Evolutionary conservation across 2,888 invertebrate genomes (phyloP).

Genomic region (Mythimna loreyi): DNA sequence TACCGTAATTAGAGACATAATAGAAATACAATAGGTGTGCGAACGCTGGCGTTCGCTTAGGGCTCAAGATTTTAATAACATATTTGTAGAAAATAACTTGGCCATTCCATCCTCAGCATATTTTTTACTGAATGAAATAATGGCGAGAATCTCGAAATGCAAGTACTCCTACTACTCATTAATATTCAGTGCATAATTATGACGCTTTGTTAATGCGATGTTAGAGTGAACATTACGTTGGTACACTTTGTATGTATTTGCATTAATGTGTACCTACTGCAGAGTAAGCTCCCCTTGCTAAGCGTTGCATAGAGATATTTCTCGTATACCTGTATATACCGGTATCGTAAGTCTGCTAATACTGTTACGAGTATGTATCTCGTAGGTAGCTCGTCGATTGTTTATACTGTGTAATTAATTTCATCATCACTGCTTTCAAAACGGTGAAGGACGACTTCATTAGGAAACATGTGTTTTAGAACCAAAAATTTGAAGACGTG

Average conservation of each 20-base stretch:
- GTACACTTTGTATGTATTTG: slow-evolving; percentile 18
- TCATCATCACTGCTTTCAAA: no score
- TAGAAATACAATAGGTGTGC: no score
- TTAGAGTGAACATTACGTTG: slow-evolving; percentile 27
- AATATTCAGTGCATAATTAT: slow-evolving; percentile 20
- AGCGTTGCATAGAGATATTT: slow-evolving; percentile 1
- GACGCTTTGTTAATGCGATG: slow-evolving; percentile 2
- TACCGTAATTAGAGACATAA: no score
- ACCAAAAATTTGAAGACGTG: no score
- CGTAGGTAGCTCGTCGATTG: no score
- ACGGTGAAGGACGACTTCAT: no score
- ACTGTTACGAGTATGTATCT: neutral
- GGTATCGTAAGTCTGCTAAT: neutral
- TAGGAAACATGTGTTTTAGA: no score
- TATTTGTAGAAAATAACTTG: no score
- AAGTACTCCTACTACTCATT: neutral
- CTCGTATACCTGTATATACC: neutral
- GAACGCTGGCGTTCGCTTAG: no score
- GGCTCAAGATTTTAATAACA: no score
- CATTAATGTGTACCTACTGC: slow-evolving; percentile 12
- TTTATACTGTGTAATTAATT: no score
- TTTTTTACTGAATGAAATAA: neutral
- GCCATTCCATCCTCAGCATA: no score
- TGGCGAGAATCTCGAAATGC: neutral
- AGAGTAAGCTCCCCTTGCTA: neutral